These are phyloP conservation scores for Notarius quadriscutis DNA, from an alignment of 2,113 vertebrate species.

Conservation along the genomic window DNA sequence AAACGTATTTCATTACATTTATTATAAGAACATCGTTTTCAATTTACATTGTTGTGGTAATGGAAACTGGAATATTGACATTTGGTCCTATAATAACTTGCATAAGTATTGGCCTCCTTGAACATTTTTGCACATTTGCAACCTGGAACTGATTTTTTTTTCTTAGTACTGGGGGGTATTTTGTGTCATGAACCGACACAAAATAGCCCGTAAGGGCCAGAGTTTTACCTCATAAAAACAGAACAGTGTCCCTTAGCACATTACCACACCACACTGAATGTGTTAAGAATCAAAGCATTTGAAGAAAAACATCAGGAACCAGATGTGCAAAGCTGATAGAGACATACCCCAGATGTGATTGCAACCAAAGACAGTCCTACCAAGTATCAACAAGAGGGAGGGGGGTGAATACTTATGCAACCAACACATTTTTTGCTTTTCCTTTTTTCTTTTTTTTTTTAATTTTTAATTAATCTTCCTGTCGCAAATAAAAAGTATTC, in stretches of 20 bases:
- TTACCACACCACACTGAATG: not conserved
- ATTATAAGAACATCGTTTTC: not conserved
- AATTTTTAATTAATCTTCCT: not conserved
- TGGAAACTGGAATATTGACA: not conserved
- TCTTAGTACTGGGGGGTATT: not conserved
- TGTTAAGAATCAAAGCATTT: not conserved
- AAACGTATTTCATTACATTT: constrained; percentile 18
- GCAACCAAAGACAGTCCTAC: not conserved
- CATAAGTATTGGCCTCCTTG: not conserved
- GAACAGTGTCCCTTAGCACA: not conserved
- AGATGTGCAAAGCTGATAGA: constrained; percentile 2
- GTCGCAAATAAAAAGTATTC: not conserved
- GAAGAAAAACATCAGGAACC: not conserved
- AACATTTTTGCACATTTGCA: not conserved
- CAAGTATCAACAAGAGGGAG: not conserved
- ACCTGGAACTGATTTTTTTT: not conserved
- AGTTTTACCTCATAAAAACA: not conserved
- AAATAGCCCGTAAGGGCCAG: not conserved
- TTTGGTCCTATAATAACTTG: not conserved
- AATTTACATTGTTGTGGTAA: not conserved
- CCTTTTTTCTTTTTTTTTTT: not conserved
- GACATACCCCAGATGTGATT: not conserved
- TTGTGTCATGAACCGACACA: not conserved
- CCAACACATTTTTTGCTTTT: not conserved
- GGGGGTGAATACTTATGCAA: not conserved